Evolutionary conservation across 2,888 invertebrate genomes (phyloP), one percentile per base, ranked within the genome.

Genomic region (Macrophya alboannulata): DNA sequence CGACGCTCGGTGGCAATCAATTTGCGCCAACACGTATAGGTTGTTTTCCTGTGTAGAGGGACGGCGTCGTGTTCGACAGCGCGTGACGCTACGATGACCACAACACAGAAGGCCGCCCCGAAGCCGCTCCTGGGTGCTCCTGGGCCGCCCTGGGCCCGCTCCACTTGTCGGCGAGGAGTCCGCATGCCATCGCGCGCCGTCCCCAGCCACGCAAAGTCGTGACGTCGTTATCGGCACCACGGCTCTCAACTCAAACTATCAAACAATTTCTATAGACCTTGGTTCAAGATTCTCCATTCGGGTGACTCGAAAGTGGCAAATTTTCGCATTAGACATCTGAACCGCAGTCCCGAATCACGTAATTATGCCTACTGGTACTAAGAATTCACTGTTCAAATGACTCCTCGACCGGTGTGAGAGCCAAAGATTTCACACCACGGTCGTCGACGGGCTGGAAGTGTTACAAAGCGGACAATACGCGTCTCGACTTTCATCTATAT

Each of bases 81-180:
- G 92, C 92, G 90, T 92, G 91, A 92, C 91, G 90, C 87, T 85
- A 88, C 82, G 87, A 88, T 88, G 89, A 91, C 92, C 91, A 89
- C 92, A 92, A 91, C 92, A 92, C 87, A 92, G 90, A 90, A 86
- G 85, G 87, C 90, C 90, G 91, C 88, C 59, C 85, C 90, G 87
- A 91, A 89, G 89, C 90, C 88, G 89, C 83, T 83, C 31, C 83
- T 71, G 83, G 81, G 71, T 83, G 83, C 83, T 68, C 37, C 83
- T 43, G 71, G 62, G 81, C 43, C 62, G 43, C 40, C 40, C 62
- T 81, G 62, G 68, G 51, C 37, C 89, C 87, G 88, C 88, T 89
- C 88, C 89, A 89, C 89, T 89, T 90, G 86, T 86, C 48, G 86
- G 84, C 87, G 88, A 89, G 89, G 89, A 89, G 87, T 87, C 87